Evolutionary conservation across 2,797 vertebrate genomes (phyloP).

Genomic region (Channa striata): DNA sequence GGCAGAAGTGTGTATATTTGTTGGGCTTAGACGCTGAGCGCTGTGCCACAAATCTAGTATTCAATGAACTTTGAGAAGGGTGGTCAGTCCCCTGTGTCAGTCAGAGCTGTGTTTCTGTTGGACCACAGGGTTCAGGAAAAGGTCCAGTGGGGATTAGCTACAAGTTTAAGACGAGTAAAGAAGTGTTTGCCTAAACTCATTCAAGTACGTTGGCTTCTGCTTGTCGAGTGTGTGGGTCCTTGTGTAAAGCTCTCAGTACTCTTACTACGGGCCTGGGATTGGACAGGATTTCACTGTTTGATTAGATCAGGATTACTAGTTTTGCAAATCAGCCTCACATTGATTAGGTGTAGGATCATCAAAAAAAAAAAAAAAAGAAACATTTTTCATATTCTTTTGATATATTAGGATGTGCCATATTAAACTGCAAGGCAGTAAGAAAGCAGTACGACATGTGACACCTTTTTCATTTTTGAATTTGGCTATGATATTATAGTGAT

Average conservation of each 20-base stretch:
- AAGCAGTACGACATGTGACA: too few relatives aligned
- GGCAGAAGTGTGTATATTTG: not conserved
- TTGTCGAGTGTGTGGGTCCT: slow-evolving; percentile 12
- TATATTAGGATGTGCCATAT: too few relatives aligned
- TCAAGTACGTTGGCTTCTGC: slow-evolving; percentile 20
- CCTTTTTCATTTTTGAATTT: too few relatives aligned
- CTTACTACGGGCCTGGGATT: slow-evolving; percentile 1
- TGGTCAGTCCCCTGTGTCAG: slow-evolving; percentile 46
- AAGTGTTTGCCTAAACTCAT: slow-evolving; percentile 41
- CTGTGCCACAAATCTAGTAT: slow-evolving; percentile 39
- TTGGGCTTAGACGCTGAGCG: slow-evolving; percentile 15
- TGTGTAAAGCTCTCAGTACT: slow-evolving; percentile 7
- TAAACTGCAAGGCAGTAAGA: too few relatives aligned
- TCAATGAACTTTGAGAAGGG: slow-evolving; percentile 59
- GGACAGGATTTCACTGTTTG: slow-evolving; percentile 24
- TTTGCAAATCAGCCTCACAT: too few relatives aligned
- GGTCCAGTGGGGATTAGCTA: slow-evolving; percentile 50
- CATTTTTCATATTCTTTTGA: too few relatives aligned
- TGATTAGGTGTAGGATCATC: too few relatives aligned
- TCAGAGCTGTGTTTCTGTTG: slow-evolving; percentile 54
- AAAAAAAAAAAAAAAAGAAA: too few relatives aligned
- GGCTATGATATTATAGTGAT: too few relatives aligned
- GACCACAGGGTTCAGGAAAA: slow-evolving; percentile 38
- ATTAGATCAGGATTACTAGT: not conserved
- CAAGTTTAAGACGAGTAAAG: slow-evolving; percentile 37